Base-by-base conservation (phyloP, 2,113 vertebrate genomes). In the Microtus richardsoni region DNA sequence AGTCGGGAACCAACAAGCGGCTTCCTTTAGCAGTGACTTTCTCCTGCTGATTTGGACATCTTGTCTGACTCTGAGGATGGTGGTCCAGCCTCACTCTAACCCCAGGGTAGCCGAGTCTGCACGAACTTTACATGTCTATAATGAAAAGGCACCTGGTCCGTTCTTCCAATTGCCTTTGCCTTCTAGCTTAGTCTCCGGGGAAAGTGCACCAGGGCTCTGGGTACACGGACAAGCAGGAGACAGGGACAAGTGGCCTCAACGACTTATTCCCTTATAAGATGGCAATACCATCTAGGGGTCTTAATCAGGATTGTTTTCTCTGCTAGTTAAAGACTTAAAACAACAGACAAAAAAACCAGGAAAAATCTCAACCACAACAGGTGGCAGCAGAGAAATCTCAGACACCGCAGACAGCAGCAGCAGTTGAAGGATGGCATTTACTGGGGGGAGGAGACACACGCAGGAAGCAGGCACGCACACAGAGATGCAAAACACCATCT, bases 31-130 rank as follows among this genome's bases (percentile, higher is more conserved):
- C 58, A 21, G 0, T 17, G 49, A 52, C 49, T 52, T 47, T 62
- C 36, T 66, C 44, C 7, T 21, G 2, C 60, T 8, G 77, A 10
- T 62, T 74, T 0, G 0, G 16, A 47, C 0, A 0, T 49, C 52
- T 39, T 16, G 12, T 30, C 28, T 47, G 86, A 30, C 60, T 16
- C 49, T 11, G 33, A 21, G 2, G 30, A 16, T 24, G 24, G 36
- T 0, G 6, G 13, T 8, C n/a, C 28, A 22, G 68, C 22, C 39
- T 36, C 44, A 7, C 21, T 36, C 75, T 1, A 28, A 9, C 30
- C 14, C 52, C 10, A 39, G 2, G 36, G 49, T 83, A 64, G 30
- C 2, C 9, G 54, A 30, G 26, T 64, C 84, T 79, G 39, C 14
- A 1, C 3, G 10, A 13, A 39, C 33, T 30, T 39, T 39, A 36